Evolutionary conservation across 2,888 invertebrate genomes (phyloP).

Genomic region (Agapostemon virescens): DNA sequence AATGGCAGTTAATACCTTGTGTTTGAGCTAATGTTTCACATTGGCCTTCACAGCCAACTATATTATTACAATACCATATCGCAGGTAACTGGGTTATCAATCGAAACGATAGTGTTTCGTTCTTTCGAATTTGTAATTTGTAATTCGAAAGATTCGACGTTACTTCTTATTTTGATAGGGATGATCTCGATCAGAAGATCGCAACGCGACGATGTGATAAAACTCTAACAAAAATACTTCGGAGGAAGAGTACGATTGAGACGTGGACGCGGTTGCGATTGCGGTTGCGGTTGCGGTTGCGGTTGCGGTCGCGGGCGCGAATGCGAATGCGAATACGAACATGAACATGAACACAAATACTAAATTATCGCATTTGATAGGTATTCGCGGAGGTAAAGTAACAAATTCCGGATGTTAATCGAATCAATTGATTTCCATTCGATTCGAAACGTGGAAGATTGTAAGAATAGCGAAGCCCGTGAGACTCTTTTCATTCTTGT

Average conservation of each 20-base stretch:
- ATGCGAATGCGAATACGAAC: background rate
- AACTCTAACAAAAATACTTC: background rate
- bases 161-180: background rate
- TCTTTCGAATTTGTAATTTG: background rate
- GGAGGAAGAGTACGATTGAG: background rate
- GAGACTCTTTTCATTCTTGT: background rate
- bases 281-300: too few species aligned
- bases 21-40: slow-evolving; percentile 64
- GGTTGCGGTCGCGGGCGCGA: too few species aligned
- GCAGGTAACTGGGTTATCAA: slow-evolving; percentile 6
- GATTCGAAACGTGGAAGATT: background rate
- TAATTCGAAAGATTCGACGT: background rate
- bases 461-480: background rate
- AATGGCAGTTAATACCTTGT: slow-evolving; percentile 74
- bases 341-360: background rate
- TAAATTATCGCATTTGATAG: background rate
- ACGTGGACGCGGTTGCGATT: too few species aligned
- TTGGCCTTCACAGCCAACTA: slow-evolving; percentile 18
- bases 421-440: background rate
- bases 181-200: background rate
- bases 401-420: slow-evolving; percentile 7
- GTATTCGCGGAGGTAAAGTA: background rate
- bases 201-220: background rate
- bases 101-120: slow-evolving; percentile 5
- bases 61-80: slow-evolving; percentile 18